Evolutionary conservation across 2,888 invertebrate species (phyloP), one percentile per base, ranked within the genome.

Genomic region (Ferrisia virgata): DNA sequence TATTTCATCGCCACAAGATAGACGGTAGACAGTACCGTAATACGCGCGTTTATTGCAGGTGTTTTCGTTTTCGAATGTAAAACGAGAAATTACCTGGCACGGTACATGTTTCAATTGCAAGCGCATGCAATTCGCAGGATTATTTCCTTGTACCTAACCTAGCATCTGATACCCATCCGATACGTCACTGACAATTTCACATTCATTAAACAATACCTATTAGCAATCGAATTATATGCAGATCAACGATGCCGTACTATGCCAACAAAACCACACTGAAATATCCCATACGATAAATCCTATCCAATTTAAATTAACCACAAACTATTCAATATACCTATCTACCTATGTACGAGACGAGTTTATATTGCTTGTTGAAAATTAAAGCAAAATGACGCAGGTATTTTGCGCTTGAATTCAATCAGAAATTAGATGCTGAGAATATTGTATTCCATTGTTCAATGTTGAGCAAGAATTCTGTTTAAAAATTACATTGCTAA

Each of bases 161-260:
- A 64, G n/a, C n/a, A n/a, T n/a, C n/a, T n/a, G n/a, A n/a, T n/a
- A n/a, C n/a, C n/a, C n/a, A n/a, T 64, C 13, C 58, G 58, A 64
- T 64, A 64, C 58, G 58, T 72, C 33, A 72, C 6, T 33, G 31
- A 72, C 72, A 33, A 33, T 72, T 72, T 72, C 72, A 11, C 72
- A 72, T 72, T 72, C 72, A 72, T 72, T 72, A n/a, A 72, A 72
- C 33, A 72, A 33, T 72, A 33, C 15, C n/a, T n/a, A 47, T 18
- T 47, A 25, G 28, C n/a, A 72, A 72, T 72, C 72, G 36, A 72
- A 72, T 72, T 72, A 64, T 64, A 5, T 25, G 28, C 28, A 64
- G 58, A 64, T 64, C 53, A 53, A 28, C 25, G 28, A 64, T n/a
- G 28, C 58, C 58, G 28, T n/a, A n/a, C 28, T 25, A 28, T 18